Evolutionary conservation across 2,113 vertebrate genomes (phyloP), one percentile per base, ranked within the genome.

Genomic region (Myiozetetes cayanensis): DNA sequence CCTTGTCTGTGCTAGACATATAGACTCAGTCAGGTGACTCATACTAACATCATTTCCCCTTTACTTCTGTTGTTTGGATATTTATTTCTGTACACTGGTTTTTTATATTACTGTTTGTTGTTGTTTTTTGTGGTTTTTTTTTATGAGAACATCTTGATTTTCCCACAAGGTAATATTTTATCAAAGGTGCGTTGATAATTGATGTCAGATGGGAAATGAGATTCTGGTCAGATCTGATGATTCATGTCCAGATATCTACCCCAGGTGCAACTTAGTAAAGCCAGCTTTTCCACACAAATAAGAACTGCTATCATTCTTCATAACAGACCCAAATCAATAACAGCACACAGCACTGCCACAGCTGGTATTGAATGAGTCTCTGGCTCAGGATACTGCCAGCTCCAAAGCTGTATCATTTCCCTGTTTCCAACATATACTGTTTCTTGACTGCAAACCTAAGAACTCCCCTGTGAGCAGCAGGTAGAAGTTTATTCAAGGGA

Each of bases 201-300:
- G 39, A 50, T 91, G 53, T 87, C 85, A 93, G 71, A 72, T 7
- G 79, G 47, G 33, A 87, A 79, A 85, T 72, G 52, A 91, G 62
- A 55, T 78, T 87, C 37, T 72, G 35, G 47, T 65, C 52, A 91
- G 66, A 68, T 47, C 8, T 52, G 74, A 28, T 75, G 78, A 85
- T 49, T 87, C 62, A 61, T 41, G 11, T 39, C 12, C 62, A 68
- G 52, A 14, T 85, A 55, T 74, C 74, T 85, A 81, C 10, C 15
- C 11, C 28, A 62, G 37, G 24, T 63, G 43, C 28, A 92, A 52
- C 35, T 39, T 35, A 15, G 41, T 37, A 27, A 85, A 82, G 35
- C 0, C 0, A 75, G 14, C 12, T 73, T 85, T 94, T 90, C 65
- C 67, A 50, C 59, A 76, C 28, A 71, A 85, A 35, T n/a, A 46